phyloP scores from a whole-genome alignment of 2,888 invertebrate genomes.

The Pristionchus mayeri region DNA sequence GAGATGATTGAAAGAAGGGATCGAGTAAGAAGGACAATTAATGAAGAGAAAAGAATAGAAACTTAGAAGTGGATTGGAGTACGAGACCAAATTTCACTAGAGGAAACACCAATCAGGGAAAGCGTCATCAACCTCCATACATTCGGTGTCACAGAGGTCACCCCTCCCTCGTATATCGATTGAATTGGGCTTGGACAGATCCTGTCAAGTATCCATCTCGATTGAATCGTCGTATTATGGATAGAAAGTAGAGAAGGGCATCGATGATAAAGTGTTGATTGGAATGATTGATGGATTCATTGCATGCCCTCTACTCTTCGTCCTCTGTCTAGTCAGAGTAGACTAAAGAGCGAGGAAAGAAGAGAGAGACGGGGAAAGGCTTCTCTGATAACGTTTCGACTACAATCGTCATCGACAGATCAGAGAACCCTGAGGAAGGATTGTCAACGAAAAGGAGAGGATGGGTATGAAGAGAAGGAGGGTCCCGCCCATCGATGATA shows the following conservation, averaged over 20 bases:
- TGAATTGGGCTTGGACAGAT: too few relatives aligned
- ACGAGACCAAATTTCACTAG: too few relatives aligned
- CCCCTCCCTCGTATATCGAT: too few relatives aligned
- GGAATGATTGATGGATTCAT: not conserved
- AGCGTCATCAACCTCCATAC: too few relatives aligned
- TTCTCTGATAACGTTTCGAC: not conserved
- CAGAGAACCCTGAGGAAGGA: slow-evolving; percentile 1
- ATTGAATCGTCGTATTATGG: too few relatives aligned
- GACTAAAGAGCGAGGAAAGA: not conserved
- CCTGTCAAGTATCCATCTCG: too few relatives aligned
- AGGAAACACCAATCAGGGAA: too few relatives aligned
- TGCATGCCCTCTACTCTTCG: not conserved
- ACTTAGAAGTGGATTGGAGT: too few relatives aligned
- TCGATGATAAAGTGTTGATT: slow-evolving; percentile 14
- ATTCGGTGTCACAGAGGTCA: too few relatives aligned
- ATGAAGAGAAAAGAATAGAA: too few relatives aligned
- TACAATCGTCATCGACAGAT: slow-evolving; percentile 5
- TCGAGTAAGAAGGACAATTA: too few relatives aligned
- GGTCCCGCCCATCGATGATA: not conserved
- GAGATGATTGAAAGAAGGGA: not conserved
- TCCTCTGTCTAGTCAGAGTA: not conserved
- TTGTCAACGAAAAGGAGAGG: not conserved
- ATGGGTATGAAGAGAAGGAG: not conserved
- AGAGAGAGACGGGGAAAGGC: not conserved
- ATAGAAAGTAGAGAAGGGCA: not conserved